These are phyloP conservation scores for Heliconius sara DNA, from an alignment of 2,888 invertebrate genomes.

Conservation along the genomic window DNA sequence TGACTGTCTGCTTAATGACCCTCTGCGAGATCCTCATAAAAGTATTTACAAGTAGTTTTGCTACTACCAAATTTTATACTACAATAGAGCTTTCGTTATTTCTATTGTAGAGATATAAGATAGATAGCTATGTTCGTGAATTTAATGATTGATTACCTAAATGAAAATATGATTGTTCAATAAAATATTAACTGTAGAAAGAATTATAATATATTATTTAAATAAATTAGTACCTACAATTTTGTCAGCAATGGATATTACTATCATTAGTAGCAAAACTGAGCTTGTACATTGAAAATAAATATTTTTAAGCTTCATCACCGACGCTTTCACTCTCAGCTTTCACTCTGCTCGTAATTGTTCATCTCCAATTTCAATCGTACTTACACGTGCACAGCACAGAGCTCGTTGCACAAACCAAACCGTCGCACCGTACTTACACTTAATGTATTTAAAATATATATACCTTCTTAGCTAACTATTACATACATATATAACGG, in stretches of 20 bases:
- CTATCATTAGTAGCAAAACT: conserved; percentile 32
- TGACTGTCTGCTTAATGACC: no score
- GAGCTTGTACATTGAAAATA: conserved; percentile 4
- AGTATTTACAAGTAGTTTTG: no score
- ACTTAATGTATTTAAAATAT: background rate
- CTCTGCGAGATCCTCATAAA: no score
- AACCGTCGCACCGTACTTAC: background rate
- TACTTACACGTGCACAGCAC: no score
- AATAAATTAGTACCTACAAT: background rate
- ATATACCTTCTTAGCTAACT: no score
- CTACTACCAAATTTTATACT: no score
- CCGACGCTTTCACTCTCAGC: conserved; percentile 24
- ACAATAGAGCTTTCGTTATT: no score
- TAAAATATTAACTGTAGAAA: background rate
- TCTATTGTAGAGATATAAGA: no score
- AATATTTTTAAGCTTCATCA: conserved; percentile 14
- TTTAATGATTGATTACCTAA: no score
- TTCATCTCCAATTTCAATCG: background rate
- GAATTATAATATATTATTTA: conserved; percentile 12
- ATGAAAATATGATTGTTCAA: background rate
- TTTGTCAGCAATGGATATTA: conserved; percentile 32
- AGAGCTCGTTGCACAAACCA: background rate
- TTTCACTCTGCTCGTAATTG: conserved; percentile 20
- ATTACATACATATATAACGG: no score
- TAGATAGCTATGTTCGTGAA: no score